Conservation (phyloP, 2,797 vertebrate species). For the Etheostoma nigrum region DNA sequence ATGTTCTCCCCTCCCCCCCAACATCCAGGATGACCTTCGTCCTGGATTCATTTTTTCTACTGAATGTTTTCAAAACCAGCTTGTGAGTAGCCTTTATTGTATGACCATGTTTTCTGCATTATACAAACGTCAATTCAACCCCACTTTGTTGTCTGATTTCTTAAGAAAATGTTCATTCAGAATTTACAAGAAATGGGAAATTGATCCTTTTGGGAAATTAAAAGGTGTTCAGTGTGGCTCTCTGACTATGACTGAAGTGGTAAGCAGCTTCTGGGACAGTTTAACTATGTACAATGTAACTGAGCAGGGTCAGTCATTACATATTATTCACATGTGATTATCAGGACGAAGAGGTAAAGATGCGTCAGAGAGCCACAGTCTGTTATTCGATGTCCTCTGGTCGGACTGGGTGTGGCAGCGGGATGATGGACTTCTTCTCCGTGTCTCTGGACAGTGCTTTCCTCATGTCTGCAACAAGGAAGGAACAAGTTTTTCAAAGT, state of each 20-base stretch:
- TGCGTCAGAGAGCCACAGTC: constrained; percentile 81
- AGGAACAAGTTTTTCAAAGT: not conserved
- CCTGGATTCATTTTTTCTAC: constrained; percentile 44
- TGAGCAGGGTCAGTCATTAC: constrained; percentile 6
- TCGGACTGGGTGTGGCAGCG: constrained; percentile 94
- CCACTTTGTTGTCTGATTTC: constrained; percentile 26
- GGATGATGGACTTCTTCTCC: constrained; percentile 96
- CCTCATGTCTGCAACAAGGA: constrained; percentile 91
- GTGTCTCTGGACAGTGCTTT: constrained; percentile 95
- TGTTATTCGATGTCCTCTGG: constrained; percentile 97
- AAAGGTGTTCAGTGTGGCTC: constrained; percentile 53
- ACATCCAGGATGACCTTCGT: not conserved
- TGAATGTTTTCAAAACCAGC: constrained; percentile 37
- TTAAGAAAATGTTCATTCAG: constrained; percentile 30
- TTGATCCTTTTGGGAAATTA: not conserved
- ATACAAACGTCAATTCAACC: constrained; percentile 46
- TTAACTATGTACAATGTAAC: constrained; percentile 49
- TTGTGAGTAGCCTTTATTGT: constrained; percentile 45
- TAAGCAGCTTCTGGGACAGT: not conserved
- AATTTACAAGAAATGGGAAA: constrained; percentile 42
- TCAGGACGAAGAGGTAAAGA: not conserved
- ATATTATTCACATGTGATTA: constrained; percentile 4
- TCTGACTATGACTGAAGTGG: constrained; percentile 20
- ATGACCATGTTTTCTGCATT: constrained; percentile 30
- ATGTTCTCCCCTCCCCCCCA: not conserved